Base-by-base conservation (phyloP, 1,140 invertebrate genomes). In the Aphelinus certus region DNA sequence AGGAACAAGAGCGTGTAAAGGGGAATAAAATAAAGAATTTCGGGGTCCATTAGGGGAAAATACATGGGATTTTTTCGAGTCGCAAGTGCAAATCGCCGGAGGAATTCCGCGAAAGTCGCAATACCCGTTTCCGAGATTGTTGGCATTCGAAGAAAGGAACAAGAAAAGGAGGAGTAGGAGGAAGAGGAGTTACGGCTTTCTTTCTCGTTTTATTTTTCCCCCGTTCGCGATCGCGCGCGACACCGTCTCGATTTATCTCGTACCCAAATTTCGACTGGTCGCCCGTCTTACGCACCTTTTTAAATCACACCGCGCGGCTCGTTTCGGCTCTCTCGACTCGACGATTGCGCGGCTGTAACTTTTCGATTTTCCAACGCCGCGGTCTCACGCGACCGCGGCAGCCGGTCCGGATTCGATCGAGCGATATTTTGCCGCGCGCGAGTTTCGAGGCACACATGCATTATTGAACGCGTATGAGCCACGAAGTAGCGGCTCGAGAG, bases 31-130 rank as follows among this genome's bases (percentile, higher is more conserved):
- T 26, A 26, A 26, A 57, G 56, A 47, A 64, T 49, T 55, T 48
- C 7, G 51, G 62, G 53, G 51, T 72, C 62, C 71, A 72, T 72
- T 72, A 72, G 62, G 53, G n/a, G 46, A 65, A 64, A 72, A 26
- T 49, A 46, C 55, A 49, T 58, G 45, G 69, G 51, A 71, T 63
- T 71, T 63, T 55, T 71, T 62, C 10, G 47, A 71, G 43, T n/a
- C 26, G 56, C n/a, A 9, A 61, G 57, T 55, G 69, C 60, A 71
- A 71, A 63, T 63, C 47, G 60, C 10, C 69, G 10, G 47, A 10
- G 47, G 53, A 3, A 72, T 72, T 72, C 61, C 53, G 43, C 46
- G 53, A 65, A 49, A 65, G 45, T 57, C 62, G 71, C 49, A 43
- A 57, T 7, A 43, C 47, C 48, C 60, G 9, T 68, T 10, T 67